Evolutionary conservation across 2,797 vertebrate species (phyloP).

Genomic region (Ctenopoma kingsleyae): DNA sequence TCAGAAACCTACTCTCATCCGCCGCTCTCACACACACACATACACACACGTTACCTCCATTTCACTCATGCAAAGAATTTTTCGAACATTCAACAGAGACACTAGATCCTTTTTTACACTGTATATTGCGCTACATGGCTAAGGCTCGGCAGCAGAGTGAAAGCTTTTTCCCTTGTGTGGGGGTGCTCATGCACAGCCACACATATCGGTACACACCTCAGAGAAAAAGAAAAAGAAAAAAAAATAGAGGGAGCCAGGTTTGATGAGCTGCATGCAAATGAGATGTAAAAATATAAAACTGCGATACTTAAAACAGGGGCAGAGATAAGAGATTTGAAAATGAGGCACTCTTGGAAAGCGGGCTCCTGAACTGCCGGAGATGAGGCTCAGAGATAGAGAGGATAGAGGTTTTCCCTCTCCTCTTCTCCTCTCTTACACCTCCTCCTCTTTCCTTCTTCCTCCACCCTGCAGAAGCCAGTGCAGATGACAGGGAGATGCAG

Average conservation of each 20-base stretch:
- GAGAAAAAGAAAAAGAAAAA: constrained; percentile 38
- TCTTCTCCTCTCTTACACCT: constrained; percentile 53
- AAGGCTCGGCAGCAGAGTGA: neutral
- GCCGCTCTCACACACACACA: constrained; percentile 65
- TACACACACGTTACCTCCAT: constrained; percentile 29
- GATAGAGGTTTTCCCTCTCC: constrained; percentile 72
- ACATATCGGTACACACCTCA: constrained; percentile 22
- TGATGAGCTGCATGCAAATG: constrained; percentile 85
- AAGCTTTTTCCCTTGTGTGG: constrained; percentile 27
- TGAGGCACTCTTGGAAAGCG: constrained; percentile 86
- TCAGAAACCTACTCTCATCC: constrained; percentile 92
- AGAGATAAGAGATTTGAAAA: constrained; percentile 86
- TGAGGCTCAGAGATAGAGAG: constrained; percentile 79
- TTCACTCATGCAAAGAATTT: constrained; percentile 35
- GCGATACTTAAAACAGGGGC: constrained; percentile 81
- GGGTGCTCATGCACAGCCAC: constrained; percentile 15
- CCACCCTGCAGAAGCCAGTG: constrained; percentile 61
- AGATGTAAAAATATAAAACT: constrained; percentile 85
- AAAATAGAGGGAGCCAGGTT: constrained; percentile 64
- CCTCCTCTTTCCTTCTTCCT: constrained; percentile 59
- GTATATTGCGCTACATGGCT: constrained; percentile 23
- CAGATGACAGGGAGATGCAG: constrained; percentile 78
- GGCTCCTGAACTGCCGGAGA: constrained; percentile 81
- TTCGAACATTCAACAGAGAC: constrained; percentile 36
- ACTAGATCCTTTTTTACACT: constrained; percentile 22